A percentile compares a stretch with the other conserved stretches of the same genome.
phyloP scores from a whole-genome alignment of 1,140 invertebrate genomes.

The Pseudomyrmex cubaensis region DNA sequence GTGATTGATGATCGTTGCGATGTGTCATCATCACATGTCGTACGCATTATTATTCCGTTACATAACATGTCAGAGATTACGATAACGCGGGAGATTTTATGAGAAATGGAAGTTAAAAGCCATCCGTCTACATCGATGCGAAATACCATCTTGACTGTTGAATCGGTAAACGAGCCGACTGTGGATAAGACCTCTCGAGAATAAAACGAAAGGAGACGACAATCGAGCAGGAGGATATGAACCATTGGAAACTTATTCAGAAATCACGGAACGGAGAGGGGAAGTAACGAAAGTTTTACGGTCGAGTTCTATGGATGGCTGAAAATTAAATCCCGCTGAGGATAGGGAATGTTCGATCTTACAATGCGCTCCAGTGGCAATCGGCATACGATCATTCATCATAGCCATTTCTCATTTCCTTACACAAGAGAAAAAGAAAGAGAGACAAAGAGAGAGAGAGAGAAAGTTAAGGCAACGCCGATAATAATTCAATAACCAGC shows the following conservation, averaged over 20 bases:
- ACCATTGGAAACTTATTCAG: conserved; percentile 64
- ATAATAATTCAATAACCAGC: conserved; percentile 43
- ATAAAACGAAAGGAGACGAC: conserved; percentile 67
- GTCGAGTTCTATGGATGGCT: conserved; percentile 40
- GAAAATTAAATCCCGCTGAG: conserved; percentile 55
- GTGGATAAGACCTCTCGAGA: conserved; percentile 61
- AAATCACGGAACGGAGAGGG: conserved; percentile 43
- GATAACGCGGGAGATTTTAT: background rate
- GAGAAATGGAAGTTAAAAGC: conserved; percentile 61
- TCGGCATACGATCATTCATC: conserved; percentile 46
- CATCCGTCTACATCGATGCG: conserved; percentile 50
- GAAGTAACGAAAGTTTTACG: conserved; percentile 51
- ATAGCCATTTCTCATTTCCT: conserved; percentile 22
- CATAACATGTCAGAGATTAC: background rate
- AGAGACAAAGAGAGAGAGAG: too few species aligned
- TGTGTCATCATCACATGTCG: background rate
- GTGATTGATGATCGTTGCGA: background rate
- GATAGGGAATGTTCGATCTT: conserved; percentile 43
- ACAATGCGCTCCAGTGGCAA: conserved; percentile 32
- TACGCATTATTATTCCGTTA: conserved; percentile 1
- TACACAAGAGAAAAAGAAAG: background rate
- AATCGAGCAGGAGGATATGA: conserved; percentile 55
- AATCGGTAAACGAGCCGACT: conserved; percentile 66
- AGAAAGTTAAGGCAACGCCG: conserved; percentile 3
- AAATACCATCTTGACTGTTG: conserved; percentile 52